Base-by-base conservation (phyloP, 1,140 invertebrate genomes). In the Tetramorium simillimum region DNA sequence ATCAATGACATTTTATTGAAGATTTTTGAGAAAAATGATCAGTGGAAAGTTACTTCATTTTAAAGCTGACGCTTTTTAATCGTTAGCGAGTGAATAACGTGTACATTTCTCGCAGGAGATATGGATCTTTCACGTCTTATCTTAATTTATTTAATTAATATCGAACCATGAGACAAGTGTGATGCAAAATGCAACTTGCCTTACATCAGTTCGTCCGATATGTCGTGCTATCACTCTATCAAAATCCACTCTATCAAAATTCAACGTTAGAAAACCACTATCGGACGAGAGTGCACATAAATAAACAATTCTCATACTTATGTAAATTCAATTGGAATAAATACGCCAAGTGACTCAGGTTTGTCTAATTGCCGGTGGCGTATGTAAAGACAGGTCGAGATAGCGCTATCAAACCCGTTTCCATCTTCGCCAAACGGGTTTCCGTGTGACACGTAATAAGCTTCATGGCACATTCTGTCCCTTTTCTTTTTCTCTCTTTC, bases 381-480 rank as follows among this genome's bases (percentile, higher is more conserved):
- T 60, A 18, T 43, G 33, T 49, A 84, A 73, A n/a, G 40, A 73
- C 40, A 49, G 12, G 12, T 58, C 18, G 6, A 49, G n/a, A 60
- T 18, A 53, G 33, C 37, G 6, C 16, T 53, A 56, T 37, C 7
- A 51, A 88, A 89, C 72, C 56, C 49, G 78, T 89, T 89, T 72
- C 1, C 60, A 72, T 81, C 69, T 69, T 46, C 16, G 51, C 7
- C 10, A 18, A 88, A 77, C 78, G 18, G 40, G 51, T 73, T 63
- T 10, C n/a, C 14, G 28, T 82, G 21, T 51, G 21, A 49, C 37
- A 67, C 14, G n/a, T 28, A 43, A 49, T 40, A 70, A 33, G 9
- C 6, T 18, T 58, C 49, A 12, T 9, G 14, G 37, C 16, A 77
- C 10, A 9, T 18, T 56, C 28, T 24, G 21, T 21, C 3, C 1